Percentiles rank a stretch among this genome's conserved stretches.
Evolutionary conservation across 2,888 invertebrate genomes (phyloP).

Genomic region (Bibio marci): DNA sequence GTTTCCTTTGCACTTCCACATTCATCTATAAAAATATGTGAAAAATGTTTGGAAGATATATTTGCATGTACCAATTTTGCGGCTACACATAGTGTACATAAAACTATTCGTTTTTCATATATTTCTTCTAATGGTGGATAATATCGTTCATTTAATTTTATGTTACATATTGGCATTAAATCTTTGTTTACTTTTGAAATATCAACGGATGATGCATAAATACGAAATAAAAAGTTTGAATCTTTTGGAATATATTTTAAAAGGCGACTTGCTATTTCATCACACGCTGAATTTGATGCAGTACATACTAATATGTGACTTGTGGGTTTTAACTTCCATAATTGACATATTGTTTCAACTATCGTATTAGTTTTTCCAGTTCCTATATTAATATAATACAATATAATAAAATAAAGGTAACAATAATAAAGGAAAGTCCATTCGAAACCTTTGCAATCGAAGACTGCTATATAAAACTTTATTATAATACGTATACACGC

Average conservation of each 20-base stretch:
- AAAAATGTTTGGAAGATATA: constrained; percentile 26
- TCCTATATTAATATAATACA: constrained; percentile 43
- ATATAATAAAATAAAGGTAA: too few species aligned
- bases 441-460: too few species aligned
- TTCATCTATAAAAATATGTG: constrained; percentile 60
- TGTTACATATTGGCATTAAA: constrained; percentile 19
- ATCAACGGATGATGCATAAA: constrained; percentile 28
- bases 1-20: constrained; percentile 57
- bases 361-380: constrained; percentile 57
- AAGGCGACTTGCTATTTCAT: constrained; percentile 40
- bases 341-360: constrained; percentile 50
- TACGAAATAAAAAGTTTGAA: constrained; percentile 8
- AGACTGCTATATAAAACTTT: too few species aligned
- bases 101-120: constrained; percentile 37
- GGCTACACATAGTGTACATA: constrained; percentile 43
- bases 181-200: constrained; percentile 22
- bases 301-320: constrained; percentile 42
- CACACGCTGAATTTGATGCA: constrained; percentile 55
- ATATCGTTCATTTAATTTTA: too few species aligned
- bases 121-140: constrained; percentile 32
- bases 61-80: constrained; percentile 18
- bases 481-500: too few species aligned
- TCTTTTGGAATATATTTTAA: constrained; percentile 17
- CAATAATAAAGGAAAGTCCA: too few species aligned
- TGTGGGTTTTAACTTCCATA: constrained; percentile 24